phyloP scores from a whole-genome alignment of 37 sponge, comb jelly and placozoan species.

The Chondrilla cf. caribensis region DNA sequence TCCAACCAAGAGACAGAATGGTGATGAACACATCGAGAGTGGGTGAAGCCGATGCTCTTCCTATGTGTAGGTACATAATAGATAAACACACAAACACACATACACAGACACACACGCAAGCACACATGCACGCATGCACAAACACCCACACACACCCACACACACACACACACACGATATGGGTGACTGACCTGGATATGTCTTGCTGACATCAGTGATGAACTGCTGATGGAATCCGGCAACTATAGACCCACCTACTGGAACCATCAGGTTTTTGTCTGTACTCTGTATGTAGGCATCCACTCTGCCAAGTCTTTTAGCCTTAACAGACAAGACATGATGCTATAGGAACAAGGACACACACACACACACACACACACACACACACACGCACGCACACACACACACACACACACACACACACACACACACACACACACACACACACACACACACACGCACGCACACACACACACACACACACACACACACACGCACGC shows the following conservation, averaged over 20 bases:
- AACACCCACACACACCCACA: neutral
- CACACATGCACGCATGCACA: too few species aligned
- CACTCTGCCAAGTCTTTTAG: constrained; percentile 70
- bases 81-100: neutral
- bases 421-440: too few species aligned
- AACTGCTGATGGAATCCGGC: constrained; percentile 65
- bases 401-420: neutral
- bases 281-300: constrained; percentile 97
- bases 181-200: constrained; percentile 81
- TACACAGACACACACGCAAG: neutral
- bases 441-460: too few species aligned
- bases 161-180: neutral
- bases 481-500: too few species aligned
- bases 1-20: constrained; percentile 80
- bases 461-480: too few species aligned
- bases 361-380: constrained; percentile 10
- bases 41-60: constrained; percentile 86
- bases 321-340: constrained; percentile 47
- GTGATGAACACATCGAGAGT: constrained; percentile 92
- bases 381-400: neutral
- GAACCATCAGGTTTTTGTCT: constrained; percentile 97
- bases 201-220: constrained; percentile 66
- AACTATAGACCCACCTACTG: constrained; percentile 94
- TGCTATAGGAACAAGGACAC: neutral
- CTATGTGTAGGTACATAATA: constrained; percentile 24